Base-by-base conservation (phyloP, 2,888 invertebrate species). In the Ophioninae sp. region DNA sequence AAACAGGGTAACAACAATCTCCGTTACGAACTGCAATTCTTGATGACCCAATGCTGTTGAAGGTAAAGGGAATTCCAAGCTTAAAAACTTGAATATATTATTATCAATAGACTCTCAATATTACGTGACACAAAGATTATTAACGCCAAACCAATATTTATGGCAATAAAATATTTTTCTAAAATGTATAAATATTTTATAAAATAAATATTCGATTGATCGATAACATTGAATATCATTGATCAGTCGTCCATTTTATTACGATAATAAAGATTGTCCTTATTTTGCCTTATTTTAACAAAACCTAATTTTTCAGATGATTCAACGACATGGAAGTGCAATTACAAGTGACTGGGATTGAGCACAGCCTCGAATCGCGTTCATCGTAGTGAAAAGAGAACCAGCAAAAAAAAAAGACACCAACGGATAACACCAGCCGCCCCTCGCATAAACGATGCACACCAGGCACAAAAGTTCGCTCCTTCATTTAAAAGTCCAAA, bases 391-490 rank as follows among this genome's bases (percentile, higher is more conserved):
- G 41, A 44, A 20, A 8, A 21, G 44, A 21, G 13, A 44, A 39
- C 5, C 37, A 20, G n/a, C 37, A 65, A 13, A 17, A 65, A 21
- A 41, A 13, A 30, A 67, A 39, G 20, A 17, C n/a, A 67, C 20
- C 67, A 30, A 44, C 44, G 10, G 21, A 44, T 10, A 44, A 10
- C 10, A 8, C 64, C 59, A 59, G 17, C 17, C 7, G 30, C 30
- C 30, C 2, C 1, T 39, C 59, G 2, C 21, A 75, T 64, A 20
- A 20, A 65, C 50, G 64, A 3, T 20, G 56, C 44, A 17, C 23
- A 2, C 6, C 37, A 61, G 13, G 30, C 30, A 30, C 41, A 39
- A 73, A 85, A 83, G 64, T 83, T 76, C 76, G 70, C 62, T 84
- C 84, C 81, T 85, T 81, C 30, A 30, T 30, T 30, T 3, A 30